These are phyloP conservation scores for Trogon melanurus DNA, from an alignment of 2,113 vertebrate species.

Conservation along the genomic window DNA sequence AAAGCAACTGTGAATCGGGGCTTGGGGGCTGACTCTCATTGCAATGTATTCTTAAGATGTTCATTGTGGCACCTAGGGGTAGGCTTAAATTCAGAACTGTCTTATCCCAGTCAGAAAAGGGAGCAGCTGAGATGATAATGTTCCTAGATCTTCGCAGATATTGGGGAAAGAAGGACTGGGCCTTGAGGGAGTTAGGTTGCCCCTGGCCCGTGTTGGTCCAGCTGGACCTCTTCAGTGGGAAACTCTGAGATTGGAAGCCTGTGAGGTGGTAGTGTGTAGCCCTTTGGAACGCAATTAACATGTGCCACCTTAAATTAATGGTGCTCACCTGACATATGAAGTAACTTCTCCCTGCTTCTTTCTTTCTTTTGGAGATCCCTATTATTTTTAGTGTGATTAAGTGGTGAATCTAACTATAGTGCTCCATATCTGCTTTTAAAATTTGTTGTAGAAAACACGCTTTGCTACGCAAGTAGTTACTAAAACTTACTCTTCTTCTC, in stretches of 20 bases:
- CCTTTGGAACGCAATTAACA: background rate
- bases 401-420: background rate
- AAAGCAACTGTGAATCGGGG: background rate
- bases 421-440: background rate
- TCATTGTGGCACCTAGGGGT: background rate
- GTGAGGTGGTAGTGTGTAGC: background rate
- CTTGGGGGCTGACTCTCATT: background rate
- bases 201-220: background rate
- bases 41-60: background rate
- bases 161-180: background rate
- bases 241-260: background rate
- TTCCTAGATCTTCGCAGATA: background rate
- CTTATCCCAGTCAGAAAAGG: background rate
- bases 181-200: background rate
- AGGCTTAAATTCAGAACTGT: background rate
- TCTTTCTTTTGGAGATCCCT: background rate
- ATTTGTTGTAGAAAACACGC: fast-evolving
- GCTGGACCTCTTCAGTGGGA: background rate
- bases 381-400: background rate
- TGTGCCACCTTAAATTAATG: background rate
- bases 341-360: background rate
- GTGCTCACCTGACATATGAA: background rate
- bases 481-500: background rate
- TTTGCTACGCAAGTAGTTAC: background rate
- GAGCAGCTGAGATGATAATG: background rate